Evolutionary conservation across 2,113 vertebrate species (phyloP).

Genomic region (Pelusios castaneus): DNA sequence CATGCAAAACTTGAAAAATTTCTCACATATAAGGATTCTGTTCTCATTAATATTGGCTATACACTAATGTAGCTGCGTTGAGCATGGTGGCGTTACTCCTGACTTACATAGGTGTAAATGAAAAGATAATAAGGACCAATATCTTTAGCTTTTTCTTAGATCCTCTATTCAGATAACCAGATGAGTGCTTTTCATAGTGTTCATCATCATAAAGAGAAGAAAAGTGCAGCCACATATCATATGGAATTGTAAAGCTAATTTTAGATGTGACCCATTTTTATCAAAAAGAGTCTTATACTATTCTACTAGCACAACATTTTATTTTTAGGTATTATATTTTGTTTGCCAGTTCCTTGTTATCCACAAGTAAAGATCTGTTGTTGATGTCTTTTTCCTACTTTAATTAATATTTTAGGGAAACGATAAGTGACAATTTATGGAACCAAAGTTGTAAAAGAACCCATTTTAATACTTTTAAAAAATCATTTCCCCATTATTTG

Average conservation of each 20-base stretch:
- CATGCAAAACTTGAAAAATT: conserved; percentile 55
- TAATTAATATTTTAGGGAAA: not conserved
- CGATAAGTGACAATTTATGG: not conserved
- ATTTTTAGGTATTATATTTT: not conserved
- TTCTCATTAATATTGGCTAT: not conserved
- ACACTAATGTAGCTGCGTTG: not conserved
- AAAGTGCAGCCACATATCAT: conserved; percentile 35
- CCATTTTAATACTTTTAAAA: not conserved
- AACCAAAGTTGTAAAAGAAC: not conserved
- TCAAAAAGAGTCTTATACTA: not conserved
- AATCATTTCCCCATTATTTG: not conserved
- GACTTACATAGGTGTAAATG: not conserved
- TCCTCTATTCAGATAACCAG: conserved; percentile 34
- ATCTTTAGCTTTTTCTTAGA: conserved; percentile 59
- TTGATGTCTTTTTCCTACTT: not conserved
- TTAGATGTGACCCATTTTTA: not conserved
- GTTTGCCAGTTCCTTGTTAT: not conserved
- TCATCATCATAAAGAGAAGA: conserved; percentile 54
- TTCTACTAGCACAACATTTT: not conserved
- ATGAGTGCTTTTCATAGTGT: conserved; percentile 15
- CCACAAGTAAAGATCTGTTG: not conserved
- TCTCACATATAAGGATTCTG: not conserved
- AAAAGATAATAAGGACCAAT: not conserved
- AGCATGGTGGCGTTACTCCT: not conserved
- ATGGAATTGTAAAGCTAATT: not conserved